Evolutionary conservation across 2,113 vertebrate species (phyloP), one percentile per base, ranked within the genome.

Genomic region (Stercorarius parasiticus): DNA sequence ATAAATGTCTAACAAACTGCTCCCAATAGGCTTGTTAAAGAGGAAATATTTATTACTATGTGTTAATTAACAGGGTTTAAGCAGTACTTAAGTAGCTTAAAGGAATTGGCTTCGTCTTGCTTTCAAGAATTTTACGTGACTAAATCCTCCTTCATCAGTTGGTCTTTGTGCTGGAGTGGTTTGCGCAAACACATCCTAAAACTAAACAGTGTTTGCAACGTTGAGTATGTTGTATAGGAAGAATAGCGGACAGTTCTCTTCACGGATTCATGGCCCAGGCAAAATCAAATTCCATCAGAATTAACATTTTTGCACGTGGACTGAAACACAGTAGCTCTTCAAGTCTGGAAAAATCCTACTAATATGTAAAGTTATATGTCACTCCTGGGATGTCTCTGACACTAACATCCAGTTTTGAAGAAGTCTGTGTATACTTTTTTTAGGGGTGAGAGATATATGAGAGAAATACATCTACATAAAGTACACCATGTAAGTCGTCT

Each of bases 31-130:
- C 94, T 95, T 91, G 71, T 95, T 95, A 87, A 95, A 85, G 70
- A 89, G 95, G 56, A 94, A 95, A 89, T 97, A 95, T 96, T 97
- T 96, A 95, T 92, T 94, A 72, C 66, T 95, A 62, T 95, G 95
- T 82, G 78, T 95, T 95, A 95, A 97, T 96, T 94, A 77, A 77
- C 43, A 84, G 49, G 12, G 76, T 85, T 95, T 89, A 92, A 94
- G 70, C 53, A 92, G 78, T 93, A 62, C 73, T 96, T 91, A 82
- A 89, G 78, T 82, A 87, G 91, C 66, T 84, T 95, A 86, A 95
- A 52, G 50, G 36, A 84, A 65, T 62, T 82, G 19, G 38, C 65
- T 89, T 76, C 13, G 12, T 70, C 42, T 89, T 84, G 53, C 45
- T 87, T 92, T 95, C 72, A 61, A 30, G 62, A 64, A 77, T 87